phyloP scores from a whole-genome alignment of 2,797 vertebrate genomes.

The Cyclura pinguis region DNA sequence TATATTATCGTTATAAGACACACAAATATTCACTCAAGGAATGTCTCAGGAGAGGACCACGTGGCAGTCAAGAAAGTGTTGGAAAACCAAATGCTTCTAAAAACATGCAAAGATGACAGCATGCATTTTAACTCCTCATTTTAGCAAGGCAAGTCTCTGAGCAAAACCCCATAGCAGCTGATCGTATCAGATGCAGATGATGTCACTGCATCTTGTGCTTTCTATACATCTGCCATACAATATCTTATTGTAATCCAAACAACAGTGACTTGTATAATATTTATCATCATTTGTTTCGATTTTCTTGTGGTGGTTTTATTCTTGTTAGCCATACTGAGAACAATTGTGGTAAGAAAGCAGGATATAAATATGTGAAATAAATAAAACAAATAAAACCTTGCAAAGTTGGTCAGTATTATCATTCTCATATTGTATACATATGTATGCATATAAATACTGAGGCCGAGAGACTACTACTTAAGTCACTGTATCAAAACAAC shows the following conservation, averaged over 20 bases:
- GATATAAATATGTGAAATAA: background rate
- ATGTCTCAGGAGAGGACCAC: background rate
- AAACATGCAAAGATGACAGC: background rate
- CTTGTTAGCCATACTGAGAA: background rate
- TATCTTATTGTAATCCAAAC: background rate
- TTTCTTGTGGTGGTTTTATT: background rate
- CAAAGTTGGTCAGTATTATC: background rate
- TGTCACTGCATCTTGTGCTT: background rate
- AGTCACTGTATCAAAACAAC: background rate
- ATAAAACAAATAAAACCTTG: background rate
- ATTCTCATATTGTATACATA: background rate
- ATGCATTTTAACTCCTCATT: slow-evolving; percentile 11
- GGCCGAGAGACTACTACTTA: no score
- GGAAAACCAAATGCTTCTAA: background rate
- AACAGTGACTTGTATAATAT: background rate
- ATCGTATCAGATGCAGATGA: background rate
- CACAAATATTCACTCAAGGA: background rate
- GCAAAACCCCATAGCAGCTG: background rate
- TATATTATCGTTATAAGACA: background rate
- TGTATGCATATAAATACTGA: background rate
- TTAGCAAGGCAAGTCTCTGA: background rate
- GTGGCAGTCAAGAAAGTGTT: background rate
- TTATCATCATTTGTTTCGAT: background rate
- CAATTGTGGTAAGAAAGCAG: background rate
- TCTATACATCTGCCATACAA: background rate